Percentiles rank a stretch among this genome's conserved stretches.
Evolutionary conservation across 1,140 invertebrate genomes (phyloP).

Genomic region (Wasmannia auropunctata): DNA sequence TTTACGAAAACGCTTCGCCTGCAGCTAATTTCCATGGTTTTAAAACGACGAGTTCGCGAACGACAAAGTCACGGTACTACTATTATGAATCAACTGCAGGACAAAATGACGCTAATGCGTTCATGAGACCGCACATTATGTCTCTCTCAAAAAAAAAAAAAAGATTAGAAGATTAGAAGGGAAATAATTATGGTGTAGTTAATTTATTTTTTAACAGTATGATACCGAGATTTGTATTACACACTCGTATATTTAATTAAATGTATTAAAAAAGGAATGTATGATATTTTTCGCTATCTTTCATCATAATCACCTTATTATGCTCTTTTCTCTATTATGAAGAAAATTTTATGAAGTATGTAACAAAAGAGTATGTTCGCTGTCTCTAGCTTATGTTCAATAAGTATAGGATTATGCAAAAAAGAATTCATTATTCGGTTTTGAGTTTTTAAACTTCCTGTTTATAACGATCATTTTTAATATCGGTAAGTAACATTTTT

Average conservation of each 20-base stretch:
- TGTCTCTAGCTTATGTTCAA: not conserved
- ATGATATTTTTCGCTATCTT: not conserved
- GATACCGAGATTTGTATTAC: not conserved
- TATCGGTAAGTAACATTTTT: too few species aligned
- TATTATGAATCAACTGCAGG: constrained; percentile 49
- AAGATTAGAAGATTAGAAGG: not conserved
- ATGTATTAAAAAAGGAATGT: not conserved
- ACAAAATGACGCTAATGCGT: constrained; percentile 29
- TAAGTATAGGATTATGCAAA: not conserved
- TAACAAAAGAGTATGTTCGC: not conserved
- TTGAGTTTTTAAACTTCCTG: not conserved
- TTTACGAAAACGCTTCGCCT: constrained; percentile 38
- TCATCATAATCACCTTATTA: not conserved
- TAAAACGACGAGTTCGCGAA: constrained; percentile 16
- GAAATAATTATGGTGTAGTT: not conserved
- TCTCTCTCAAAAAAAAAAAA: not conserved
- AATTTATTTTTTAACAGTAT: not conserved
- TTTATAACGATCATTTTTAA: not conserved
- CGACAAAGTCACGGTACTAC: constrained; percentile 27
- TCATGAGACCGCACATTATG: constrained; percentile 29
- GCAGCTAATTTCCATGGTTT: constrained; percentile 52
- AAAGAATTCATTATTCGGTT: not conserved
- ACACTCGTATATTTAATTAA: not conserved
- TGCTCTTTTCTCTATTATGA: not conserved
- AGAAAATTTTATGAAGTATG: not conserved